Conservation (phyloP, 2,113 vertebrate species). For the Lipophrys pholis region DNA sequence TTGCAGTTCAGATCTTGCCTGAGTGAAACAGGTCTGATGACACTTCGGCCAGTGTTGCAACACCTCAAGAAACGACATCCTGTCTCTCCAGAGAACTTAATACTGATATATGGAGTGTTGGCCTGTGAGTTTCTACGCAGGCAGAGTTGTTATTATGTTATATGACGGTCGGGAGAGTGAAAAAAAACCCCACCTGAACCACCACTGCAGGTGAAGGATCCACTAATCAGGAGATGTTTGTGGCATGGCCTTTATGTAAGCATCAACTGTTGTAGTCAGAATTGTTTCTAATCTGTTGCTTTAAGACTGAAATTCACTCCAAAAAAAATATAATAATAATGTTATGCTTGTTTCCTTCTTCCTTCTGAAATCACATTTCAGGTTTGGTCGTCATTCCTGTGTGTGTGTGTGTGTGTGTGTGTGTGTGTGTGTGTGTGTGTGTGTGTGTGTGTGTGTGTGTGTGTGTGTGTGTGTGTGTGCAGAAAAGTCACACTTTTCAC, state of each 20-base stretch:
- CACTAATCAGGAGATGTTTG: background rate
- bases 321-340: no score
- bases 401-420: no score
- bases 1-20: no score
- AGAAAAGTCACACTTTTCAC: no score
- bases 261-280: background rate
- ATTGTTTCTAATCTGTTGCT: no score
- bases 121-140: background rate
- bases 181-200: background rate
- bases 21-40: slow-evolving; percentile 10
- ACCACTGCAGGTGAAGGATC: background rate
- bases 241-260: background rate
- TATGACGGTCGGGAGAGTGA: slow-evolving; percentile 10
- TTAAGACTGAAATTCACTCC: no score
- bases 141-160: background rate
- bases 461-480: no score
- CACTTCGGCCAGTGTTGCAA: slow-evolving; percentile 4
- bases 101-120: background rate
- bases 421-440: no score
- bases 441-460: background rate
- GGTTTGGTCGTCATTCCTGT: slow-evolving; percentile 51
- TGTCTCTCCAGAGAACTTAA: slow-evolving; percentile 1
- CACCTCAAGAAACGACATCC: slow-evolving; percentile 1
- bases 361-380: slow-evolving; percentile 56
- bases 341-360: slow-evolving; percentile 64